Evolutionary conservation across 2,113 vertebrate genomes (phyloP).

Genomic region (Rhipidura dahli): DNA sequence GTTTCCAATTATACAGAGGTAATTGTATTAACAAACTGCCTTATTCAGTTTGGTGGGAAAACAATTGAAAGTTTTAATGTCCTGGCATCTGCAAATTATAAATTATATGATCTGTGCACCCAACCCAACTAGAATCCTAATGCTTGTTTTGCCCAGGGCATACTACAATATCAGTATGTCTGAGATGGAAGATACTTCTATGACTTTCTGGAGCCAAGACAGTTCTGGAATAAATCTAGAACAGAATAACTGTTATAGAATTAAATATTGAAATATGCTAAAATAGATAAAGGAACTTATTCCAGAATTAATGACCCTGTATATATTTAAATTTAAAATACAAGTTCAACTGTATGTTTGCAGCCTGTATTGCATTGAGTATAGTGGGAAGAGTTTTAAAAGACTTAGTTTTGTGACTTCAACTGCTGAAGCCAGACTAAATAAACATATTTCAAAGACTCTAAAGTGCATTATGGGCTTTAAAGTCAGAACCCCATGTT

Average conservation of each 20-base stretch:
- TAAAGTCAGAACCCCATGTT: background rate
- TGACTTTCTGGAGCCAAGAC: background rate
- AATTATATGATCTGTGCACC: constrained; percentile 50
- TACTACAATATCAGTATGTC: background rate
- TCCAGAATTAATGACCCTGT: background rate
- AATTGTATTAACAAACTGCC: constrained; percentile 66
- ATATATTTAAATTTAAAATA: background rate
- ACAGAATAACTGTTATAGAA: background rate
- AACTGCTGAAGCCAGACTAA: background rate
- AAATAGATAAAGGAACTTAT: background rate
- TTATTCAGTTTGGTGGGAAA: constrained; percentile 66
- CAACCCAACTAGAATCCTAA: constrained; percentile 48
- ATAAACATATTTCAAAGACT: background rate
- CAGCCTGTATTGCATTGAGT: background rate
- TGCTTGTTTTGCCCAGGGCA: constrained; percentile 31
- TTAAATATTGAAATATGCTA: background rate
- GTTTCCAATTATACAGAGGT: constrained; percentile 72
- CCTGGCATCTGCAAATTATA: constrained; percentile 55
- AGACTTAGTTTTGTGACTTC: background rate
- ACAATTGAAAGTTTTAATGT: constrained; percentile 64
- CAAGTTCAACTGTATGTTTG: background rate
- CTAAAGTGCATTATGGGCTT: background rate
- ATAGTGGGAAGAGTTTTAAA: background rate
- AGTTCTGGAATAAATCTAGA: background rate
- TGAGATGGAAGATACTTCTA: background rate